phyloP scores from a whole-genome alignment of 2,888 invertebrate genomes.

The Laothoe populi region DNA sequence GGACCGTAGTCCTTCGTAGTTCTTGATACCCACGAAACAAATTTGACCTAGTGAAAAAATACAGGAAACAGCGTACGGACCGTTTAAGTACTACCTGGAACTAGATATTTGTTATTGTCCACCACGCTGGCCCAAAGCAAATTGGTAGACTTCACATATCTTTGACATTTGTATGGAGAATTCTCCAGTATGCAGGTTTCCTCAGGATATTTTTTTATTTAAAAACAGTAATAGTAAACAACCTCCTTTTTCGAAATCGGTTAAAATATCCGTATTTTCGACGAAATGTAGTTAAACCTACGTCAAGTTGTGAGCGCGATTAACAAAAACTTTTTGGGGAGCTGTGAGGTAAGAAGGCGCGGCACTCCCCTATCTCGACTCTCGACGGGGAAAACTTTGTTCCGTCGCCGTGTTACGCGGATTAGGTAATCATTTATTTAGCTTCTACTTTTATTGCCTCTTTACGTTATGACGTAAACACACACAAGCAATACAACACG shows the following conservation, averaged over 20 bases:
- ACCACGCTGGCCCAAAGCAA: too few relatives aligned
- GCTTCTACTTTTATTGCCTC: constrained; percentile 45
- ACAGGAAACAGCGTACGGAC: too few relatives aligned
- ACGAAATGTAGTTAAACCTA: constrained; percentile 1
- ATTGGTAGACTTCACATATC: too few relatives aligned
- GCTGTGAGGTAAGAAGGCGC: constrained; percentile 54
- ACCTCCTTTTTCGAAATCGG: background rate
- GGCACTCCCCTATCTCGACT: constrained; percentile 46
- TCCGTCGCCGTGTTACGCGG: constrained; percentile 59
- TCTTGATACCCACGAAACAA: too few relatives aligned
- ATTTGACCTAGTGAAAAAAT: too few relatives aligned
- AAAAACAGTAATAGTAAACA: too few relatives aligned
- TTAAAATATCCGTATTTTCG: constrained; percentile 33
- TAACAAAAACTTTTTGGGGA: constrained; percentile 63
- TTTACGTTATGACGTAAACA: constrained; percentile 26
- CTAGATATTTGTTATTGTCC: too few relatives aligned
- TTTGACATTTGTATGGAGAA: too few relatives aligned
- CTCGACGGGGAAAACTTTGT: constrained; percentile 53
- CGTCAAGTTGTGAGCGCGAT: constrained; percentile 40
- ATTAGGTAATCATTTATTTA: constrained; percentile 72
- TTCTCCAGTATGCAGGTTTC: too few relatives aligned
- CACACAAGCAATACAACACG: constrained; percentile 1
- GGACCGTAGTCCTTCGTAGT: too few relatives aligned
- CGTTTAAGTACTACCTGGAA: too few relatives aligned
- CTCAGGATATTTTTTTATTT: too few relatives aligned